Conservation (phyloP, 2,888 invertebrate genomes). For the Ornithoptera alexandrae region DNA sequence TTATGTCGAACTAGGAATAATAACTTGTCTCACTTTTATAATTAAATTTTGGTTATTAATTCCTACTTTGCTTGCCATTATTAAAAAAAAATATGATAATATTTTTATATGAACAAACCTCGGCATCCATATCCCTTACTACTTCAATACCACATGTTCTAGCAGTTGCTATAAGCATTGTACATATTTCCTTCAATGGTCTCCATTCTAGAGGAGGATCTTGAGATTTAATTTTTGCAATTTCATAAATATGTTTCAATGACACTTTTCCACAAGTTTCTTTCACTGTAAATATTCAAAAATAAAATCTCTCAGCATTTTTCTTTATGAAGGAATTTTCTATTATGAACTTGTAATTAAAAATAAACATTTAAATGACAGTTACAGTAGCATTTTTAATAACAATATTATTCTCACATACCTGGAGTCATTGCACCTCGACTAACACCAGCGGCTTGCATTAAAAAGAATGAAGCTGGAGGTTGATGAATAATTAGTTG, state of each 20-base stretch:
- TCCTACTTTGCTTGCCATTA: too few species aligned
- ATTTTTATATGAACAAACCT: constrained; percentile 50
- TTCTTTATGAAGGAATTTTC: background rate
- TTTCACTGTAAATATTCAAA: constrained; percentile 70
- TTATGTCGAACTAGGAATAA: too few species aligned
- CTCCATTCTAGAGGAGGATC: constrained; percentile 87
- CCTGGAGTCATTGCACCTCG: constrained; percentile 86
- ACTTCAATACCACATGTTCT: constrained; percentile 92
- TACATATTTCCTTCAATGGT: constrained; percentile 86
- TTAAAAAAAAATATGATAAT: background rate
- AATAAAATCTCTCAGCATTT: background rate
- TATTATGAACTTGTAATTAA: too few species aligned
- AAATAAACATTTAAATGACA: too few species aligned
- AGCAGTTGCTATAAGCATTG: constrained; percentile 88
- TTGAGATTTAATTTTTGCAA: constrained; percentile 95
- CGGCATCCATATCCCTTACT: constrained; percentile 86
- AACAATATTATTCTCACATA: constrained; percentile 34
- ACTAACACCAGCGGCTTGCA: constrained; percentile 96
- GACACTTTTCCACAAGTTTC: constrained; percentile 94
- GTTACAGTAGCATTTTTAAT: too few species aligned
- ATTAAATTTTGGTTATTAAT: too few species aligned
- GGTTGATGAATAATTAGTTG: constrained; percentile 91
- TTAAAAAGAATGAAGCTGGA: constrained; percentile 92
- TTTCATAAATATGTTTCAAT: constrained; percentile 97
- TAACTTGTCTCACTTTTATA: too few species aligned